These are phyloP conservation scores for Leptopterna dolabrata DNA, from an alignment of 2,888 invertebrate species.

Conservation along the genomic window DNA sequence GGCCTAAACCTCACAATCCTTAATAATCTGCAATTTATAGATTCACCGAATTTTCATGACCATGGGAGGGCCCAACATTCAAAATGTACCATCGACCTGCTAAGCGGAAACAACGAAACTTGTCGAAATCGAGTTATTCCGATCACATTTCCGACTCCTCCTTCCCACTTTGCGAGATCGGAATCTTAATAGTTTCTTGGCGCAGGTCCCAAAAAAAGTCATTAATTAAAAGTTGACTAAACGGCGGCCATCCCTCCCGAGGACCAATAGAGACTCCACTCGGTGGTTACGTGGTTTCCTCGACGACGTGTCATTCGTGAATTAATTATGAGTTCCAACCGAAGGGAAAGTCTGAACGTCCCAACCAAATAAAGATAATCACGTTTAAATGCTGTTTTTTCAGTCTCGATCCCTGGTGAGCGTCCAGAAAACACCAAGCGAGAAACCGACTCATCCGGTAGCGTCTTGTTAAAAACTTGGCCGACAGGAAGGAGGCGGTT, in stretches of 20 bases:
- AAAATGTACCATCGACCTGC: neutral
- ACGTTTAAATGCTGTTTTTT: neutral
- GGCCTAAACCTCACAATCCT: too few relatives aligned
- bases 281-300: neutral
- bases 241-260: neutral
- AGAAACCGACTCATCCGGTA: neutral
- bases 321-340: neutral
- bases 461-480: neutral
- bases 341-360: neutral
- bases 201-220: neutral
- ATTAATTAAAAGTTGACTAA: neutral
- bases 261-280: neutral
- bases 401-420: neutral
- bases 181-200: constrained; percentile 2
- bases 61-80: neutral
- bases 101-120: neutral
- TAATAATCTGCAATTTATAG: too few relatives aligned
- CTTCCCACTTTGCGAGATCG: neutral
- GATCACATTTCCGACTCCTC: neutral
- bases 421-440: neutral
- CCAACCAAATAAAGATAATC: neutral
- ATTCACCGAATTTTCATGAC: too few relatives aligned
- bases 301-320: neutral
- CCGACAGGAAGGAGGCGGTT: neutral
- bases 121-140: neutral